Base-by-base conservation (phyloP, 1,140 invertebrate genomes). In the Apis florea region DNA sequence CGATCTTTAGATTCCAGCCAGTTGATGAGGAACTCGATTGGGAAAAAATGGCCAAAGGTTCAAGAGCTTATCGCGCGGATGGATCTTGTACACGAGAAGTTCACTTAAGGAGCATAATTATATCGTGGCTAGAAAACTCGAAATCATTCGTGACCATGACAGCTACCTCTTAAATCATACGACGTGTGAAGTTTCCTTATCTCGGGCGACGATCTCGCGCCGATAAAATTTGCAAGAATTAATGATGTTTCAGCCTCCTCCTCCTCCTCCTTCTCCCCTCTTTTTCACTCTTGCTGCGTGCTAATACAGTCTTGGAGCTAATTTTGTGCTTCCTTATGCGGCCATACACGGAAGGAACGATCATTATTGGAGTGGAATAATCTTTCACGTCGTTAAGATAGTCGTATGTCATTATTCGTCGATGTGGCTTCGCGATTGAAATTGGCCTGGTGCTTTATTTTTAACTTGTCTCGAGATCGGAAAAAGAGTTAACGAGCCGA, bases 291-390 rank as follows among this genome's bases (percentile, higher is more conserved):
- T 73, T 71, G 67, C 72, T 13, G 58, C 64, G 66, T 49, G 70
- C 68, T 85, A 72, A 85, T 74, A 74, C 58, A 63, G 76, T 51
- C 61, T 49, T 66, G 56, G 24, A 73, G 78, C 61, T 80, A 85
- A 86, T 86, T 85, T 69, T 47, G 64, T 59, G 78, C 80, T 85
- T 53, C 78, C 84, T 86, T 85, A 85, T 85, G 77, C 66, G 83
- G 84, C 26, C 19, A 59, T 54, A 85, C 82, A 76, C 84, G 84
- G 84, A 85, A 85, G 84, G 66, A 70, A 77, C 70, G 71, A 82
- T 85, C 84, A 67, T 64, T 47, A 58, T 61, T 78, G 31, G 56
- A 40, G 51, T 40, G 31, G 63, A 77, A 51, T 66, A 70, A 84
- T 66, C 83, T 31, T 58, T 59, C 58, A 51, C 68, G 59, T 76